Evolutionary conservation across 2,888 invertebrate genomes (phyloP), one percentile per base, ranked within the genome.

Genomic region (Aethes cnicana): DNA sequence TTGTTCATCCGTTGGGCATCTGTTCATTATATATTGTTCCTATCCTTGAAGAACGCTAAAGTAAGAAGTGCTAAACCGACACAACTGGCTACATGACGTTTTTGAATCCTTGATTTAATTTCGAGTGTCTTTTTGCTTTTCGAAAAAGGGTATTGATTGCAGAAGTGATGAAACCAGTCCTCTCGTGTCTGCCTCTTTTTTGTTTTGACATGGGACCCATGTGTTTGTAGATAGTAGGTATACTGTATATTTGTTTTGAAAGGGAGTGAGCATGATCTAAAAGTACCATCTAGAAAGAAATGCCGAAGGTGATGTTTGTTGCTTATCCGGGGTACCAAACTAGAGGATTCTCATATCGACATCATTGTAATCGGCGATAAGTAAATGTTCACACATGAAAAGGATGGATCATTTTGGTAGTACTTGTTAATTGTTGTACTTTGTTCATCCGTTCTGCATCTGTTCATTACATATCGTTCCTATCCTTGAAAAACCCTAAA

Each of bases 61-160:
- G 21, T 20, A 18, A 33, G 9, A 33, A 17, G 33, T 8, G 33
- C 33, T 33, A 39, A 42, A n/a, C 28, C 42, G 7, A 9, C 43
- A 32, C 43, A 43, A 43, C 43, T 30, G 43, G 43, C 43, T 30
- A 43, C n/a, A n/a, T n/a, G n/a, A n/a, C n/a, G n/a, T n/a, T n/a
- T n/a, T n/a, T n/a, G n/a, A n/a, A n/a, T n/a, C 30, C 30, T 43
- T 30, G 32, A 32, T 20, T 43, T 32, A 12, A 32, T 43, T 6
- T 43, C 20, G 9, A 30, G 42, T 14, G 18, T 2, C 18, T 43
- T 43, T n/a, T n/a, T 30, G 42, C 9, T 43, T 43, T 41, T 7
- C 41, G 41, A 26, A 41, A 41, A 12, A 41, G 26, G 26, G 41
- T n/a, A n/a, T n/a, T n/a, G n/a, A 41, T 26, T 43, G 30, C 42